Conservation (phyloP, 2,797 vertebrate species). For the Falco concolor region DNA sequence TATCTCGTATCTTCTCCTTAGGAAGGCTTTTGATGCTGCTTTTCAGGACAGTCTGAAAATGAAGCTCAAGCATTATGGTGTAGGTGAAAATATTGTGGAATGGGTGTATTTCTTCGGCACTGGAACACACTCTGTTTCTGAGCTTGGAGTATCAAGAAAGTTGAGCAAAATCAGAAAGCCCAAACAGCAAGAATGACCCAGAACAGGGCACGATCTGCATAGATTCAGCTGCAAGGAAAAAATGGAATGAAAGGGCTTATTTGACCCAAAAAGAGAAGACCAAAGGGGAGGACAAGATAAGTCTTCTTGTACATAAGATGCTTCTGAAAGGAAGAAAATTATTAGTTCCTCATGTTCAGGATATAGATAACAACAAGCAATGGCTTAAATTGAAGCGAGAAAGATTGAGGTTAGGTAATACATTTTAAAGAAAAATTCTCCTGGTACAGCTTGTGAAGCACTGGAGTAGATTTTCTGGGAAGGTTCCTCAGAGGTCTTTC, state of each 20-base stretch:
- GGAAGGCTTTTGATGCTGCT: neutral
- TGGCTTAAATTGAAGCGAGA: neutral
- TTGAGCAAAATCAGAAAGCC: neutral
- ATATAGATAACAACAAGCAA: neutral
- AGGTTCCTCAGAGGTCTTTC: neutral
- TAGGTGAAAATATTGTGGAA: neutral
- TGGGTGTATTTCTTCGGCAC: neutral
- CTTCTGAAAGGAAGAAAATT: neutral
- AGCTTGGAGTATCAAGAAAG: neutral
- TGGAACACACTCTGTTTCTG: neutral
- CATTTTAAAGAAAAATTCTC: neutral
- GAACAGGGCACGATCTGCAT: neutral
- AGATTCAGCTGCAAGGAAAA: neutral
- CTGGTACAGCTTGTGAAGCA: neutral
- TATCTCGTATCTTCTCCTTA: neutral
- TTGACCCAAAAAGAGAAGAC: neutral
- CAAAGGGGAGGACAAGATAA: neutral
- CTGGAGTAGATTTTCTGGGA: neutral
- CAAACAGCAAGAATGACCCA: neutral
- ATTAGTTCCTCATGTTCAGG: neutral
- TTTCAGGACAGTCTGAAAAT: neutral
- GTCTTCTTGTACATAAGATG: neutral
- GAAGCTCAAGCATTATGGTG: neutral
- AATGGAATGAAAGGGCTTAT: neutral
- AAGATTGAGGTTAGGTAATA: neutral